Conservation (phyloP, 2,888 invertebrate species). For the Tenthredo distinguenda region DNA sequence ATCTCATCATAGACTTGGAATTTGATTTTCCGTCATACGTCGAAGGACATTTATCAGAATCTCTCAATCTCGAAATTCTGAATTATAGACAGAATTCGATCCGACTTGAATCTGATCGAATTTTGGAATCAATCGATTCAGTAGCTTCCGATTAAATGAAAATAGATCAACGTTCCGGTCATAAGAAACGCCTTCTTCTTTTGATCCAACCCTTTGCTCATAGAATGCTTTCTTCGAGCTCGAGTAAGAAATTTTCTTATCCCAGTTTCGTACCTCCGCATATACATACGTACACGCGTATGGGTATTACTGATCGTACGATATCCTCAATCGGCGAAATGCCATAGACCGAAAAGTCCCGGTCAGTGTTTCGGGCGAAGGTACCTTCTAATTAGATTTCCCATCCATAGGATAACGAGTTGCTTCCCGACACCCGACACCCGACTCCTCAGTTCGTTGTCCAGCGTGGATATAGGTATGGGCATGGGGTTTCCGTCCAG, state of each 20-base stretch:
- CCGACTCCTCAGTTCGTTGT: background rate
- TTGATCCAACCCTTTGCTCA: no score
- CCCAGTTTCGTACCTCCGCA: no score
- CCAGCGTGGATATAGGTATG: background rate
- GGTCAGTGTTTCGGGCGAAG: background rate
- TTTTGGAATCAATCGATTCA: no score
- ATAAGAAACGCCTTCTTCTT: no score
- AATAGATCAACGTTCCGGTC: no score
- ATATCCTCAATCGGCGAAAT: background rate
- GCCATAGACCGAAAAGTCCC: background rate
- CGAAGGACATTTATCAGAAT: background rate
- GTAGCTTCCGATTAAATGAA: no score
- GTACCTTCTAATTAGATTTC: constrained; percentile 34
- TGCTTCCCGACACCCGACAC: constrained; percentile 31
- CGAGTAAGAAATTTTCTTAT: background rate
- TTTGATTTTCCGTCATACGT: background rate
- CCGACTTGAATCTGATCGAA: no score
- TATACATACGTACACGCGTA: background rate
- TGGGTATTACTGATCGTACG: background rate
- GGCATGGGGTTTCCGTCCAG: constrained; percentile 30
- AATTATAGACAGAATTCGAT: background rate
- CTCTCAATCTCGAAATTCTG: background rate
- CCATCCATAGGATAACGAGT: constrained; percentile 28
- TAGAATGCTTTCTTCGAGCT: no score
- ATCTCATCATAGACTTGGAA: background rate